phyloP scores from a whole-genome alignment of 2,797 vertebrate genomes.

The Thripadectes ignobilis region DNA sequence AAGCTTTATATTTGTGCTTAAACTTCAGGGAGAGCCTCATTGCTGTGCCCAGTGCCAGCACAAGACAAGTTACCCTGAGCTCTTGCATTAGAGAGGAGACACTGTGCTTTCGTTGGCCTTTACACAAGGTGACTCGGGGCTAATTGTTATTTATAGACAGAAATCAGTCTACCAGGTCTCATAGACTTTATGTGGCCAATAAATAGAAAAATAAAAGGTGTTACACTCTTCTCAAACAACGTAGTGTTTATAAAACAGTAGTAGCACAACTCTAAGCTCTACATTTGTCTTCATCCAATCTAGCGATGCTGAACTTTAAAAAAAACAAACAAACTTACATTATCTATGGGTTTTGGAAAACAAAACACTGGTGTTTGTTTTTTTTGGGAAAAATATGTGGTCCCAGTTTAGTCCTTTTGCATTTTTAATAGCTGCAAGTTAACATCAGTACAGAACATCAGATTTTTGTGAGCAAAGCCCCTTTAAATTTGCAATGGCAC shows the following conservation, averaged over 20 bases:
- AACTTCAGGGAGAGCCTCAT: not conserved
- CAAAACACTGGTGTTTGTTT: not conserved
- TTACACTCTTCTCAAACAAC: not conserved
- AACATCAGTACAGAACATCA: not conserved
- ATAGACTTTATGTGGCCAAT: not conserved
- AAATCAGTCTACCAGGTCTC: not conserved
- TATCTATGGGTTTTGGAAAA: not conserved
- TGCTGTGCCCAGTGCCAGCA: not conserved
- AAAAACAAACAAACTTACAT: not conserved
- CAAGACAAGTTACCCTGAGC: not conserved
- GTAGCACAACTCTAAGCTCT: not conserved
- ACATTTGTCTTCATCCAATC: not conserved
- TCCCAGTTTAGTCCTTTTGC: not conserved
- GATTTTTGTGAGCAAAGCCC: not conserved
- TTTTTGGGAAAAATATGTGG: not conserved
- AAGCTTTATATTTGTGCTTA: conserved; percentile 15
- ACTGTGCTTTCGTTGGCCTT: not conserved
- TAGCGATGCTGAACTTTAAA: not conserved
- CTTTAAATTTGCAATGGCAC: not conserved
- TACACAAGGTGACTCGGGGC: not conserved
- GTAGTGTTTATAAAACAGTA: conserved; percentile 12
- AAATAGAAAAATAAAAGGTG: conserved; percentile 26
- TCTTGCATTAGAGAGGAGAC: not conserved
- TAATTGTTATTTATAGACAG: not conserved
- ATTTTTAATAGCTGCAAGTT: not conserved